phyloP scores from a whole-genome alignment of 1,140 invertebrate genomes.

The Ostrea edulis region DNA sequence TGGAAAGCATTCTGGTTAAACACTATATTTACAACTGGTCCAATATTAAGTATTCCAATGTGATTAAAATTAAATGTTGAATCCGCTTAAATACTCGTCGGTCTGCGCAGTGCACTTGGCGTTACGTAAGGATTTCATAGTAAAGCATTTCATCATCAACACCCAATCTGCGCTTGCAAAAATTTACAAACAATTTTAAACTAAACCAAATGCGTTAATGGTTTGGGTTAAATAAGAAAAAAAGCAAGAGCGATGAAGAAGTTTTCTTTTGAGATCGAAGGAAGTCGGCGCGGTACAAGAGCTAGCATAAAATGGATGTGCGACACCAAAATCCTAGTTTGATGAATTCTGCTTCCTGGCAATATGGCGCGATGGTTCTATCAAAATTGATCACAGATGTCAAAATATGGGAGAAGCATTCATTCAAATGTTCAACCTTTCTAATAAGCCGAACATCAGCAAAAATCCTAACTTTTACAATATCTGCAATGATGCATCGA shows the following conservation, averaged over 20 bases:
- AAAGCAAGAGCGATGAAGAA: not conserved
- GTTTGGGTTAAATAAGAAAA: not conserved
- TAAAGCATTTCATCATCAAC: no score
- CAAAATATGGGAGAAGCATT: not conserved
- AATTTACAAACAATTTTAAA: not conserved
- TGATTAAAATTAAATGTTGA: no score
- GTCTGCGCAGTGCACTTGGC: no score
- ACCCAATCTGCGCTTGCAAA: no score
- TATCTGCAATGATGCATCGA: not conserved
- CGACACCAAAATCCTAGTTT: constrained; percentile 2
- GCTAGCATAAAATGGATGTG: not conserved
- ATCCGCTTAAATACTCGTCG: no score
- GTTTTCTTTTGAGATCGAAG: not conserved
- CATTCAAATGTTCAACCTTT: not conserved
- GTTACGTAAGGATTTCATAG: no score
- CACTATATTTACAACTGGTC: no score
- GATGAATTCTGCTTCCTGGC: constrained; percentile 21
- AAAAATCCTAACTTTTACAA: not conserved
- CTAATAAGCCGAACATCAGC: not conserved
- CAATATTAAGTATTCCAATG: no score
- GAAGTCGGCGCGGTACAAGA: not conserved
- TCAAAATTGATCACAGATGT: constrained; percentile 22
- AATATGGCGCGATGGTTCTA: not conserved
- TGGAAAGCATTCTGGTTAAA: no score
- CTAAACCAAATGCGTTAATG: not conserved